phyloP scores from a whole-genome alignment of 2,113 vertebrate species.

The Recurvirostra avosetta region DNA sequence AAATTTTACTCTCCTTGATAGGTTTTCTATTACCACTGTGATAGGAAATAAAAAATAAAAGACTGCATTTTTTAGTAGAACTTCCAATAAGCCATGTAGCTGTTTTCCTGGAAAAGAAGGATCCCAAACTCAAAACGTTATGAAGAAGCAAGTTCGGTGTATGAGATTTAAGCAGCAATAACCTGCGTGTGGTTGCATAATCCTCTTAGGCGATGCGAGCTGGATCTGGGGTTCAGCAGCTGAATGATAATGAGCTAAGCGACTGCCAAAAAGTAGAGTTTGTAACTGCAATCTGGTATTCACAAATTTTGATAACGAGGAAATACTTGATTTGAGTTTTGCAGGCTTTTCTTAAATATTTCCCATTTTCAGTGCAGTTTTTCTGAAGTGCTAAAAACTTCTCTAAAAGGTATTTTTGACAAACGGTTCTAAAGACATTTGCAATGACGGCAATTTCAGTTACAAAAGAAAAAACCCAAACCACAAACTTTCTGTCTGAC shows the following conservation, averaged over 20 bases:
- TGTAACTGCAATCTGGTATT: background rate
- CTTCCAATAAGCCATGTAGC: background rate
- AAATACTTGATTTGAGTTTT: background rate
- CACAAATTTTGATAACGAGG: background rate
- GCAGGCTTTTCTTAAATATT: background rate
- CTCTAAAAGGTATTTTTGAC: background rate
- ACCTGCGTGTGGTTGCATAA: constrained; percentile 4
- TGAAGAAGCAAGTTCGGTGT: background rate
- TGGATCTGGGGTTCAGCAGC: background rate
- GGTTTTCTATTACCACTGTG: background rate
- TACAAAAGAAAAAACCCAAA: background rate
- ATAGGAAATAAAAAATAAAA: background rate
- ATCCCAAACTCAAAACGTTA: background rate
- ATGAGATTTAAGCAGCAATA: background rate
- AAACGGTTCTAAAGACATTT: background rate
- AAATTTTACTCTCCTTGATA: background rate
- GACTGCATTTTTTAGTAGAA: background rate
- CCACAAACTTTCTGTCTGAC: background rate
- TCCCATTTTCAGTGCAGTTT: background rate
- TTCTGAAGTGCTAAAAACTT: background rate
- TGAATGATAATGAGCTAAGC: background rate
- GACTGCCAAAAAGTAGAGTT: background rate
- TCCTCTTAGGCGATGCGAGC: background rate
- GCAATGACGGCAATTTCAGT: background rate
- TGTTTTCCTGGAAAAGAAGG: background rate